phyloP scores from a whole-genome alignment of 2,888 invertebrate genomes.

The Tetanocera ferruginea region DNA sequence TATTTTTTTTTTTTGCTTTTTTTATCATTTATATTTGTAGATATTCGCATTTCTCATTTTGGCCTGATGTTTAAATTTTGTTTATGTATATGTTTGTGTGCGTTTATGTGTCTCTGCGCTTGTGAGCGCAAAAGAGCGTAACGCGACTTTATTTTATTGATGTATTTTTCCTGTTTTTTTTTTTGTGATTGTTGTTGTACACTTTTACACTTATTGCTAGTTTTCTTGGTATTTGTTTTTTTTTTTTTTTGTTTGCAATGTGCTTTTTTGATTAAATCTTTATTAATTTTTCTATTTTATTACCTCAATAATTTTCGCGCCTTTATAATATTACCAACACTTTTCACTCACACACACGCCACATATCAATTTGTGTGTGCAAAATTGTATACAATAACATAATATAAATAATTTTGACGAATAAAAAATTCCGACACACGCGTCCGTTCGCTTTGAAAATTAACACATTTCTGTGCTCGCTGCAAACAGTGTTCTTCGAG shows the following conservation, averaged over 20 bases:
- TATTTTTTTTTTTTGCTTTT: neutral
- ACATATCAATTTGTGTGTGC: neutral
- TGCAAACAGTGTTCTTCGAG: constrained; percentile 29
- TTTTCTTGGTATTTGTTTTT: neutral
- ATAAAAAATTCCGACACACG: constrained; percentile 49
- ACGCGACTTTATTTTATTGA: neutral
- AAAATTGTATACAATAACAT: neutral
- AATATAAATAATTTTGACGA: neutral
- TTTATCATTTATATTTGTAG: neutral
- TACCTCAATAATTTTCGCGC: constrained; percentile 6
- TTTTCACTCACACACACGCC: neutral
- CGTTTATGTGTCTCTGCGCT: neutral
- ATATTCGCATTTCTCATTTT: neutral
- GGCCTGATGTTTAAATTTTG: neutral
- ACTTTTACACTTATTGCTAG: neutral
- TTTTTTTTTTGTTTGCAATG: too few relatives aligned
- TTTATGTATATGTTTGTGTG: neutral
- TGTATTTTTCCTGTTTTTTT: neutral
- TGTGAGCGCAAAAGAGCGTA: constrained; percentile 12
- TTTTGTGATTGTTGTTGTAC: neutral
- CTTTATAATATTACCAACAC: neutral
- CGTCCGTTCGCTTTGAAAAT: constrained; percentile 58
- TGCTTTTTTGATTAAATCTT: neutral
- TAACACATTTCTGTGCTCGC: constrained; percentile 57
- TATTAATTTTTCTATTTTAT: neutral